Evolutionary conservation across 2,888 invertebrate genomes (phyloP).

Genomic region (Oscheius onirici): DNA sequence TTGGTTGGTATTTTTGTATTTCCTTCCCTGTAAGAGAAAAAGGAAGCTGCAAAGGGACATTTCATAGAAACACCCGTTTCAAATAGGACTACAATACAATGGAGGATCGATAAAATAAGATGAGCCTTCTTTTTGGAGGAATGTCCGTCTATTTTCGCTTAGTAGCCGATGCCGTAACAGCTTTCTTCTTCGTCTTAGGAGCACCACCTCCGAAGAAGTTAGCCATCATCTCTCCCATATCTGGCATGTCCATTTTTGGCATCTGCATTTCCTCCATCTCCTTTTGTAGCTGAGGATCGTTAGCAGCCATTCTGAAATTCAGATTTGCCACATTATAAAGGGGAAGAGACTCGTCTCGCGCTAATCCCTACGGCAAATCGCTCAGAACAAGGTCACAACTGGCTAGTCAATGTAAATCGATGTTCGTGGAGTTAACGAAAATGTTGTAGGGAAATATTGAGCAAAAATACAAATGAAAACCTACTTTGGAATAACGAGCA

Average conservation of each 20-base stretch:
- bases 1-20: too few relatives aligned
- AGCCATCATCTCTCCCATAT: conserved; percentile 93
- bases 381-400: background rate
- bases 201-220: conserved; percentile 83
- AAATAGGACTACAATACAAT: conserved; percentile 4
- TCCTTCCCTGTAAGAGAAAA: too few relatives aligned
- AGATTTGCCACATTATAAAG: background rate
- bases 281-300: conserved; percentile 93
- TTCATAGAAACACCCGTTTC: conserved; percentile 27
- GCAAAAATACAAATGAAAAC: background rate
- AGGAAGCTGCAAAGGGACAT: conserved; percentile 3
- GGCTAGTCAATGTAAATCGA: too few relatives aligned
- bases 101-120: conserved; percentile 1
- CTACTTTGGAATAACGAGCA: conserved; percentile 61
- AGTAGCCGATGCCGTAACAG: conserved; percentile 26
- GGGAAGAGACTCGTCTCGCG: background rate
- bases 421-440: too few relatives aligned
- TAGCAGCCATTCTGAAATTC: conserved; percentile 76
- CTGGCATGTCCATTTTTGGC: conserved; percentile 80
- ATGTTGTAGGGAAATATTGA: too few relatives aligned
- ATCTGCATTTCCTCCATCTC: conserved; percentile 67
- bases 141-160: conserved; percentile 14
- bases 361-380: background rate
- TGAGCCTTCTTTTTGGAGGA: background rate
- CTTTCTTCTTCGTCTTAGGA: conserved; percentile 56